Percentiles rank a stretch among this genome's conserved stretches.
phyloP scores from a whole-genome alignment of 2,888 invertebrate genomes.

The Diploptera punctata region DNA sequence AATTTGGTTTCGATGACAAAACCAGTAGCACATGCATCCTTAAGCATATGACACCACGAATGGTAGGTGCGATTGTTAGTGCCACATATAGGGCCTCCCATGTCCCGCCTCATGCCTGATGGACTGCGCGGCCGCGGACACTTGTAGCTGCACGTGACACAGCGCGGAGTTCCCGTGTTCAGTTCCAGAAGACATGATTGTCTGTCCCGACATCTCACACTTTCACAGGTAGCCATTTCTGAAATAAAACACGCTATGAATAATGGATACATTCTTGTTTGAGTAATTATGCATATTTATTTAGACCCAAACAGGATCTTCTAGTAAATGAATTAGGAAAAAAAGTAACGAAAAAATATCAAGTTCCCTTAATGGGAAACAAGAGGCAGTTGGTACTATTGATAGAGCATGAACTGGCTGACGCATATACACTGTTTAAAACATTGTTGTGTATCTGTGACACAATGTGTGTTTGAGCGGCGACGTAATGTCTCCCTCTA shows the following conservation, averaged over 20 bases:
- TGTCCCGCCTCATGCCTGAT: slow-evolving; percentile 33
- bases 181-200: slow-evolving; percentile 73
- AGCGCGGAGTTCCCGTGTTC: slow-evolving; percentile 69
- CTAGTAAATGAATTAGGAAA: too few relatives aligned
- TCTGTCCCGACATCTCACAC: slow-evolving; percentile 69
- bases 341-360: too few relatives aligned
- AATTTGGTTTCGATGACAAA: slow-evolving; percentile 73
- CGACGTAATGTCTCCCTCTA: too few relatives aligned
- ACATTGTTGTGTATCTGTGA: too few relatives aligned
- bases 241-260: slow-evolving; percentile 46
- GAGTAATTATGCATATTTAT: too few relatives aligned
- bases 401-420: too few relatives aligned
- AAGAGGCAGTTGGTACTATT: too few relatives aligned
- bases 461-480: too few relatives aligned
- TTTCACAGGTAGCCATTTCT: slow-evolving; percentile 71
- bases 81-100: slow-evolving; percentile 64
- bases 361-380: too few relatives aligned
- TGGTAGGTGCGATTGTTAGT: slow-evolving; percentile 76
- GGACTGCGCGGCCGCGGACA: slow-evolving; percentile 51
- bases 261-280: not conserved
- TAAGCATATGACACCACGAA: slow-evolving; percentile 81
- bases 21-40: slow-evolving; percentile 76
- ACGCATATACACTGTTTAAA: too few relatives aligned
- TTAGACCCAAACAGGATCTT: too few relatives aligned
- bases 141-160: slow-evolving; percentile 71